Evolutionary conservation across 2,888 invertebrate species (phyloP).

Genomic region (Macrophya annulata): DNA sequence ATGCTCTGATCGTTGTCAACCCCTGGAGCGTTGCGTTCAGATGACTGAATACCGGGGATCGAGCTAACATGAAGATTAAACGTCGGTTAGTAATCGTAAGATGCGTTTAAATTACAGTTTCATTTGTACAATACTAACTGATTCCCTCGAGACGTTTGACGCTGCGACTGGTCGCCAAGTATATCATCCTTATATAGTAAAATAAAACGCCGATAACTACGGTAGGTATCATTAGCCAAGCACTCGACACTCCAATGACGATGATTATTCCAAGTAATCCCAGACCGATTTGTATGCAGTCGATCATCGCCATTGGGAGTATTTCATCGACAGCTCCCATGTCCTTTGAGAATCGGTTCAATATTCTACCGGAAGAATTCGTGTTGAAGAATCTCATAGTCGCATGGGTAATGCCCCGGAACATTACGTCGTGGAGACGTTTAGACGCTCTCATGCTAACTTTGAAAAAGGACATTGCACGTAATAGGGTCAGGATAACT

Average conservation of each 20-base stretch:
- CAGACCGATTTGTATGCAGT: slow-evolving; percentile 89
- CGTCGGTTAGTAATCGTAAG: not conserved
- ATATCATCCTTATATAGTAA: slow-evolving; percentile 88
- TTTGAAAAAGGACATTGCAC: slow-evolving; percentile 82
- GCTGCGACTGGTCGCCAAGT: slow-evolving; percentile 90
- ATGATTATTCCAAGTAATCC: slow-evolving; percentile 90
- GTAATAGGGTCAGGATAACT: slow-evolving; percentile 77
- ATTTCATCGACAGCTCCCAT: slow-evolving; percentile 88
- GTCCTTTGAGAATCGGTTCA: slow-evolving; percentile 95
- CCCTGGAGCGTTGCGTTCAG: slow-evolving; percentile 94
- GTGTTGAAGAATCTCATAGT: slow-evolving; percentile 94
- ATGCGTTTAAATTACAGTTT: not conserved
- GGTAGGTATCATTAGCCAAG: slow-evolving; percentile 87
- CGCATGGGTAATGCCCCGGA: slow-evolving; percentile 88
- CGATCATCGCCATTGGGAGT: slow-evolving; percentile 83
- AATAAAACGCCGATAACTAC: slow-evolving; percentile 87
- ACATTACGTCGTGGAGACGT: slow-evolving; percentile 92
- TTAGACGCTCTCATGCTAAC: slow-evolving; percentile 90
- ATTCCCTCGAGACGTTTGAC: slow-evolving; percentile 91
- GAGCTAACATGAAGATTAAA: slow-evolving; percentile 80
- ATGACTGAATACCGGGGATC: slow-evolving; percentile 98
- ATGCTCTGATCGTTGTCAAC: slow-evolving; percentile 94
- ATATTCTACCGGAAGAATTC: slow-evolving; percentile 91
- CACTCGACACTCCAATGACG: slow-evolving; percentile 90
- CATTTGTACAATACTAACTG: slow-evolving; percentile 82